Evolutionary conservation across 2,797 vertebrate genomes (phyloP), one percentile per base, ranked within the genome.

Genomic region (Choloepus didactylus): DNA sequence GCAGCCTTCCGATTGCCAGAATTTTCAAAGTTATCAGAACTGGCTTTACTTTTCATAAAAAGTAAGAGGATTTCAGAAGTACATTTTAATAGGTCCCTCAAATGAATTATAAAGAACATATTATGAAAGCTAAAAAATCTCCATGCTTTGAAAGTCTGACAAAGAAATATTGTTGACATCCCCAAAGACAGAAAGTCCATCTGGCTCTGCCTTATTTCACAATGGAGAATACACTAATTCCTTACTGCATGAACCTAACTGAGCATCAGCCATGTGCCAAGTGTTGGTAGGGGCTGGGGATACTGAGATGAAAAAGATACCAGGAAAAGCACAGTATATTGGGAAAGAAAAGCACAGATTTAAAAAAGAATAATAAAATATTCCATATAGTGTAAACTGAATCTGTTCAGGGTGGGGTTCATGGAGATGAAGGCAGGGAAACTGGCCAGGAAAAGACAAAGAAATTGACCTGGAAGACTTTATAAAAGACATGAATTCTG

Each of bases 61-160:
- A 91, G 21, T 66, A 77, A 77, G n/a, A 77, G 5, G 9, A n/a
- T 67, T 89, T 54, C 9, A 82, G 27, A 6, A 51, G 35, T 67
- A 79, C 19, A 54, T 73, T 56, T 69, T 66, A 70, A 72, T 82
- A 76, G 7, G 9, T 2, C 10, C 21, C 15, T 66, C 2, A 44
- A 94, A 83, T 56, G 3, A 87, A 89, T 94, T 89, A 64, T 25
- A 80, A 94, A 4, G 15, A 87, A 59, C 25, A 29, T 1, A 54
- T 54, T 79, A 82, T 7, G 67, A 87, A 66, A 49, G 23, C 19
- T 88, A n/a, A 93, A 23, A 31, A 72, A 87, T 75, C 5, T 38
- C 12, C 7, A 31, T 31, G 25, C 0, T 75, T 75, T 56, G 16
- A 95, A 51, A 60, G 3, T 3, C 4, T 16, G 3, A 67, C 31